Conservation (phyloP, 2,113 vertebrate genomes). For the Mirounga angustirostris region DNA sequence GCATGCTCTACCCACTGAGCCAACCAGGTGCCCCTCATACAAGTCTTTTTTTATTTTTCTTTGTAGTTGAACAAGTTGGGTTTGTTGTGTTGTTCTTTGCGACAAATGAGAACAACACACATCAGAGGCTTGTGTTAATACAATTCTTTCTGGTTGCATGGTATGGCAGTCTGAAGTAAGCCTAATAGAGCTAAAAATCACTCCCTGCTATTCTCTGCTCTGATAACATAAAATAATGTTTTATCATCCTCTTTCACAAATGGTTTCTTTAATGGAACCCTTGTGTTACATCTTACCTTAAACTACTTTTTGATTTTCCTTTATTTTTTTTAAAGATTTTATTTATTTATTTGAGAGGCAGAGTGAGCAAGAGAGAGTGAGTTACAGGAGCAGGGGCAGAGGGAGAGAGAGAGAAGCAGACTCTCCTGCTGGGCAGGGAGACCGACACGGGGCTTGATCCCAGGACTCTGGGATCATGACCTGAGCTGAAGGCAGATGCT, state of each 20-base stretch:
- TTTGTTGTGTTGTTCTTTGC: not conserved
- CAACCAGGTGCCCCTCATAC: not conserved
- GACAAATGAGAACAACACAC: not conserved
- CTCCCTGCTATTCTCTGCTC: not conserved
- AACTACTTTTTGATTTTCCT: constrained; percentile 30
- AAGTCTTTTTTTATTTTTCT: not conserved
- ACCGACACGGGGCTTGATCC: too few species aligned
- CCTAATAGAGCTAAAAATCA: constrained; percentile 15
- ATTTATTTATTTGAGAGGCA: too few species aligned
- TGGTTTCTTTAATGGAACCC: not conserved
- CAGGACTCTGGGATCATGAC: too few species aligned
- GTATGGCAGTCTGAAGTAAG: not conserved
- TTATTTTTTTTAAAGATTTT: not conserved
- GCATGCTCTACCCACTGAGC: not conserved
- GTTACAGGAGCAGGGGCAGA: too few species aligned
- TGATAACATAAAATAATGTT: not conserved
- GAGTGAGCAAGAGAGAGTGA: too few species aligned
- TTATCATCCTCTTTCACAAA: not conserved
- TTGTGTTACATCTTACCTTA: not conserved
- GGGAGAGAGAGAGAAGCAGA: too few species aligned
- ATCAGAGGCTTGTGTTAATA: not conserved
- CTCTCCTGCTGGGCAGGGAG: too few species aligned
- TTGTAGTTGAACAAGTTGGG: not conserved
- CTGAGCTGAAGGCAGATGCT: too few species aligned
- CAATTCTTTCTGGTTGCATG: not conserved